Conservation (phyloP, 35 echinoderm and acorn worm species). For the Anneissia japonica region DNA sequence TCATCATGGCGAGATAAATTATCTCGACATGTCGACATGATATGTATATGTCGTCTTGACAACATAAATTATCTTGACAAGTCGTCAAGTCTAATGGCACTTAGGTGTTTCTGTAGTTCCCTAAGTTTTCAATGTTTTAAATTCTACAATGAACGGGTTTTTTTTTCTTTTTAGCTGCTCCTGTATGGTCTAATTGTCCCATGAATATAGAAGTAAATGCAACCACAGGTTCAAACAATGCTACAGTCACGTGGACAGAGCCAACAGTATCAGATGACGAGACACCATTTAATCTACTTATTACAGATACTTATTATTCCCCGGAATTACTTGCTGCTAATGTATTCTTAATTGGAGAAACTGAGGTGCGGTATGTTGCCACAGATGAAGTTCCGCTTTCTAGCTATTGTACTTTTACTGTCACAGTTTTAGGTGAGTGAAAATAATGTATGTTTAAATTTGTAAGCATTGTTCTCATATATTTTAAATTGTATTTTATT, state of each 20-base stretch:
- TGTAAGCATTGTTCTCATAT: no score
- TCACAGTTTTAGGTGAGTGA: not conserved
- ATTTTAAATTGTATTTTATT: no score
- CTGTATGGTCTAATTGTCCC: not conserved
- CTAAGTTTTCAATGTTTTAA: no score
- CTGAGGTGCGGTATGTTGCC: not conserved
- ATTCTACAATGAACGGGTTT: no score
- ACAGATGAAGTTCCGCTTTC: not conserved
- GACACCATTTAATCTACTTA: not conserved
- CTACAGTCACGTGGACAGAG: constrained; percentile 42
- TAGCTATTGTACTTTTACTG: not conserved
- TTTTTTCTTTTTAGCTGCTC: not conserved
- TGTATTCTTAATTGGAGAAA: not conserved
- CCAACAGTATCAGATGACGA: constrained; percentile 26
- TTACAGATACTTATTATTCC: not conserved
- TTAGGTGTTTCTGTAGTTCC: no score
- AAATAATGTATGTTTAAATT: no score
- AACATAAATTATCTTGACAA: no score
- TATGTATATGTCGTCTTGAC: no score
- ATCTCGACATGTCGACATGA: no score
- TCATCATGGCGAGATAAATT: no score
- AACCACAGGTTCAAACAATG: not conserved
- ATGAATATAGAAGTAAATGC: not conserved
- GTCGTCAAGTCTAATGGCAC: no score
- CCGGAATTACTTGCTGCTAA: not conserved